Conservation (phyloP, 2,113 vertebrate genomes). For the Hippocampus guttulatus region DNA sequence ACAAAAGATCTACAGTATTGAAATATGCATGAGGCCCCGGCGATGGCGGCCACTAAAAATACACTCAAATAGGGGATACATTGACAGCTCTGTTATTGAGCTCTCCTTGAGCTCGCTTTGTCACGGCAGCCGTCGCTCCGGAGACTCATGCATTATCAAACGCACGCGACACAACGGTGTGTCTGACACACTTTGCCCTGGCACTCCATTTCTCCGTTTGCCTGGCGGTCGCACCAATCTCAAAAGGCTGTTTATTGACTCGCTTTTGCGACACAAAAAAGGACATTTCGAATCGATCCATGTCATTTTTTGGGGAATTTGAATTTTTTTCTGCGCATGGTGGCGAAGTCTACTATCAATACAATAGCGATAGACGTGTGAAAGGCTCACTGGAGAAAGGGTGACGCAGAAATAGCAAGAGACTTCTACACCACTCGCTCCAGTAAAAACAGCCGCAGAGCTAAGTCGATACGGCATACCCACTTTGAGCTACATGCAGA, state of each 20-base stretch:
- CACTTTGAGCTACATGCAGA: too few relatives aligned
- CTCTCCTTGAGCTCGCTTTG: constrained; percentile 78
- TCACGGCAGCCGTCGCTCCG: constrained; percentile 68
- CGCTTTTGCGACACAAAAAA: not conserved
- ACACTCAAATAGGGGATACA: constrained; percentile 81
- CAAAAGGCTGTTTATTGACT: constrained; percentile 1
- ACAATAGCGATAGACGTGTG: not conserved
- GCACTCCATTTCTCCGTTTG: constrained; percentile 15
- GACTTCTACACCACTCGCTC: too few relatives aligned
- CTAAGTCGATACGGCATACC: too few relatives aligned
- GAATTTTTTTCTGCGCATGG: not conserved
- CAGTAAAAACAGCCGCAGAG: too few relatives aligned
- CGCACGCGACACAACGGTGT: constrained; percentile 36
- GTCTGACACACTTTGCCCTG: constrained; percentile 20
- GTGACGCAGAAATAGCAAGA: too few relatives aligned
- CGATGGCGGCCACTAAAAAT: constrained; percentile 80
- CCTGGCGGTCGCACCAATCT: constrained; percentile 9
- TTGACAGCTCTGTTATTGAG: constrained; percentile 82
- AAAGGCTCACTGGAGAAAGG: too few relatives aligned
- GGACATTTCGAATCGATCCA: not conserved
- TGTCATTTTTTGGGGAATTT: not conserved
- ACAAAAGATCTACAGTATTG: constrained; percentile 80
- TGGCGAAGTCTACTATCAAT: not conserved
- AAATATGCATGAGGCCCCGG: constrained; percentile 79
- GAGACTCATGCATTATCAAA: constrained; percentile 66